These are phyloP conservation scores for Platichthys stellatus DNA, from an alignment of 2,113 vertebrate species.

Conservation along the genomic window DNA sequence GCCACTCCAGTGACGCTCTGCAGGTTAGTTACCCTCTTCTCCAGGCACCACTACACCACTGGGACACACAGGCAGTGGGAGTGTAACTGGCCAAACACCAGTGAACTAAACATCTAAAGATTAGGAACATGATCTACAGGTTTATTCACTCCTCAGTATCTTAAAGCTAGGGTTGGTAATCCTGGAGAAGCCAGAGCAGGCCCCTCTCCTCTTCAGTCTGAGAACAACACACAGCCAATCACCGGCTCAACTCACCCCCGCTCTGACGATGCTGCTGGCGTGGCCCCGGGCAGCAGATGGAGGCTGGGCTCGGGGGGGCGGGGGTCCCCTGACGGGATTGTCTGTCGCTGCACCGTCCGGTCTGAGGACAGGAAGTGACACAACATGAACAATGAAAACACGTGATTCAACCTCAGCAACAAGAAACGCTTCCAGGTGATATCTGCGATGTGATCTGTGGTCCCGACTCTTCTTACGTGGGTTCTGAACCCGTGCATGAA, in stretches of 20 bases:
- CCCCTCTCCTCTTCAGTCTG: not conserved
- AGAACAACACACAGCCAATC: not conserved
- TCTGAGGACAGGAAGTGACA: constrained; percentile 50
- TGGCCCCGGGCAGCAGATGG: constrained; percentile 60
- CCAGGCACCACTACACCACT: no score
- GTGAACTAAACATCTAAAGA: no score
- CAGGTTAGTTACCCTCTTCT: no score
- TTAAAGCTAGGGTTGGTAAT: no score
- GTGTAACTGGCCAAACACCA: no score
- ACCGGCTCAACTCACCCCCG: constrained; percentile 68
- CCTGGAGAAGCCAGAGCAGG: no score
- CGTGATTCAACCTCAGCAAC: not conserved
- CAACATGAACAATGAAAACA: not conserved
- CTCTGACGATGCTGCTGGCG: constrained; percentile 68
- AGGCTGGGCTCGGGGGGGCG: constrained; percentile 63
- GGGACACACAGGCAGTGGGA: no score
- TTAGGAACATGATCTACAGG: not conserved
- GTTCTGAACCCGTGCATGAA: no score
- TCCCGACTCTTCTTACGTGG: no score
- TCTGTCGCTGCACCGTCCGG: constrained; percentile 57
- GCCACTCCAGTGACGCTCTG: no score
- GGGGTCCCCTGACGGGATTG: constrained; percentile 62
- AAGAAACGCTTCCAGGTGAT: no score
- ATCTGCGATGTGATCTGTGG: no score
- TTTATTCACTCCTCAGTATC: not conserved